Percentiles rank a stretch among this genome's conserved stretches.
These are phyloP conservation scores for Promerops cafer DNA, from an alignment of 2,113 vertebrate species.

Conservation along the genomic window DNA sequence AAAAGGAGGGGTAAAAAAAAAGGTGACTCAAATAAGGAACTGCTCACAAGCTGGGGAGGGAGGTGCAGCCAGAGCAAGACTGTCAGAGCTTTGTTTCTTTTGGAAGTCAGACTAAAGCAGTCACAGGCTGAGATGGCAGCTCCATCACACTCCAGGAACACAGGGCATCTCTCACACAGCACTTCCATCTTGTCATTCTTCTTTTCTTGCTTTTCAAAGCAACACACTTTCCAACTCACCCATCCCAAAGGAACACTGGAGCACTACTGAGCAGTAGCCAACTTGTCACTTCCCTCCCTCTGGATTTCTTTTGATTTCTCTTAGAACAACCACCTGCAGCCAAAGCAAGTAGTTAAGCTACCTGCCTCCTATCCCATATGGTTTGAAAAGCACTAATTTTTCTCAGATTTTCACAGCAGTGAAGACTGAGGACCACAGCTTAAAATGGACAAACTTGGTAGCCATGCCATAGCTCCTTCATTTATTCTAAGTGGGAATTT, in stretches of 20 bases:
- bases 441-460: background rate
- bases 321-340: background rate
- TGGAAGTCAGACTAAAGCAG: background rate
- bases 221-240: background rate
- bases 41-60: background rate
- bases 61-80: background rate
- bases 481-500: background rate
- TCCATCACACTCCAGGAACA: background rate
- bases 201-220: background rate
- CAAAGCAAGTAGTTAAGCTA: background rate
- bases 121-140: background rate
- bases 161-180: background rate
- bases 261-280: background rate
- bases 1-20: background rate
- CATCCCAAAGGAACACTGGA: background rate
- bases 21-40: background rate
- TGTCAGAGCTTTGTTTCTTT: background rate
- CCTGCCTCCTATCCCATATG: background rate
- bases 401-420: background rate
- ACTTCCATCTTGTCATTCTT: background rate
- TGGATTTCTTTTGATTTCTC: background rate
- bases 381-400: background rate
- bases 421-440: background rate
- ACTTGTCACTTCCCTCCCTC: background rate
- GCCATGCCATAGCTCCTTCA: background rate